phyloP scores from a whole-genome alignment of 2,113 vertebrate species.

The Dasypus novemcinctus region DNA sequence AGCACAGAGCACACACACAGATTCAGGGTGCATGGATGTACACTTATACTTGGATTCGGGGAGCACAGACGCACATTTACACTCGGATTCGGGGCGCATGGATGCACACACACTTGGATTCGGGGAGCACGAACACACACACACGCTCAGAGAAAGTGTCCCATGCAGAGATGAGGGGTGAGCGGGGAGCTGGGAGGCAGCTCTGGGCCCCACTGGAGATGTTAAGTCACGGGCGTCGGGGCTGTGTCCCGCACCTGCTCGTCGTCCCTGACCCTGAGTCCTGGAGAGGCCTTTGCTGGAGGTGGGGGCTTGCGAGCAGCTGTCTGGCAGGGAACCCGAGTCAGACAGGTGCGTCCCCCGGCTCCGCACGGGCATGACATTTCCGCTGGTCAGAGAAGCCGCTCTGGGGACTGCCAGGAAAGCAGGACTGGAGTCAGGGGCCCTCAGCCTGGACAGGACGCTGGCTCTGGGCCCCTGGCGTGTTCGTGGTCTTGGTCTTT shows the following conservation, averaged over 20 bases:
- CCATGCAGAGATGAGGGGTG: not conserved
- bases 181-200: not conserved
- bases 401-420: no score
- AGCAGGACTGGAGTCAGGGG: not conserved
- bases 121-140: not conserved
- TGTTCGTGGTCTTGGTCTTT: not conserved
- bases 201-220: accelerated
- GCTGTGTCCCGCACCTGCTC: no score
- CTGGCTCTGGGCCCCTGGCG: accelerated
- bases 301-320: no score
- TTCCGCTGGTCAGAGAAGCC: not conserved
- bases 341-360: no score
- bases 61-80: not conserved
- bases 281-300: not conserved
- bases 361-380: accelerated
- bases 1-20: not conserved
- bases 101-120: no score
- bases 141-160: not conserved
- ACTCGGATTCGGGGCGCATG: not conserved
- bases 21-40: no score
- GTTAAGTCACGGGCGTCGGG: no score
- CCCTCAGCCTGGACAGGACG: not conserved
- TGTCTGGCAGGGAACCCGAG: not conserved
- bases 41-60: not conserved
- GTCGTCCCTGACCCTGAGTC: no score